Percentiles rank a stretch among this genome's conserved stretches.
Evolutionary conservation across 2,888 invertebrate genomes (phyloP).

Genomic region (Stegana nigrithorax): DNA sequence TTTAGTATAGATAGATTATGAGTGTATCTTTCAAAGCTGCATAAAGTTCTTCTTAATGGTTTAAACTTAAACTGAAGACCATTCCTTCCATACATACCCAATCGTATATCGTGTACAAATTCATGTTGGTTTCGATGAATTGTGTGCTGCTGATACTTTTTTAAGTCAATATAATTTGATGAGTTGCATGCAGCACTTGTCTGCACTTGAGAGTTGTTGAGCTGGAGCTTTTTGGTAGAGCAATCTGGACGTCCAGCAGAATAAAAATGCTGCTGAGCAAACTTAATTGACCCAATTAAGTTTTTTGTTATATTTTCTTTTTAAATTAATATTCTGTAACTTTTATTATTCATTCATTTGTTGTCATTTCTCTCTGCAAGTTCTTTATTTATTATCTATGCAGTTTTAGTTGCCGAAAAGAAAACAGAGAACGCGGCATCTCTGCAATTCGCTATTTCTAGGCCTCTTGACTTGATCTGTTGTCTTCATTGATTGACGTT

Average conservation of each 20-base stretch:
- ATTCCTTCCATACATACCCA: conserved; percentile 65
- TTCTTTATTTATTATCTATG: background rate
- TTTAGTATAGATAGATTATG: too few relatives aligned
- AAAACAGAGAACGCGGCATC: background rate
- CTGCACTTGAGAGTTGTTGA: background rate
- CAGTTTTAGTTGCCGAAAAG: background rate
- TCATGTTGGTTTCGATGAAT: conserved; percentile 48
- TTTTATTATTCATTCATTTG: background rate
- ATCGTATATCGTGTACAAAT: conserved; percentile 58
- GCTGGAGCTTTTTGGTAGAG: too few relatives aligned
- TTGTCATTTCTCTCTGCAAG: conserved; percentile 4
- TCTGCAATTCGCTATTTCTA: background rate
- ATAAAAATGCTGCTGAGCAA: background rate
- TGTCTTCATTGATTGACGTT: conserved; percentile 1
- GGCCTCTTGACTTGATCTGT: background rate
- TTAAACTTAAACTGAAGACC: too few relatives aligned
- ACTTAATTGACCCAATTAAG: conserved; percentile 12
- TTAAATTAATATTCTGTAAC: background rate
- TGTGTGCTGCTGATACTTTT: too few relatives aligned
- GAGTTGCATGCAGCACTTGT: too few relatives aligned
- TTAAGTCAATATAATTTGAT: too few relatives aligned
- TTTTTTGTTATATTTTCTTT: background rate
- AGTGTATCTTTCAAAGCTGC: too few relatives aligned
- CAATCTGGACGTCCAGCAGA: too few relatives aligned
- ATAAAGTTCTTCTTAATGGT: too few relatives aligned